Evolutionary conservation across 2,888 invertebrate genomes (phyloP), one percentile per base, ranked within the genome.

Genomic region (Eilema depressum): DNA sequence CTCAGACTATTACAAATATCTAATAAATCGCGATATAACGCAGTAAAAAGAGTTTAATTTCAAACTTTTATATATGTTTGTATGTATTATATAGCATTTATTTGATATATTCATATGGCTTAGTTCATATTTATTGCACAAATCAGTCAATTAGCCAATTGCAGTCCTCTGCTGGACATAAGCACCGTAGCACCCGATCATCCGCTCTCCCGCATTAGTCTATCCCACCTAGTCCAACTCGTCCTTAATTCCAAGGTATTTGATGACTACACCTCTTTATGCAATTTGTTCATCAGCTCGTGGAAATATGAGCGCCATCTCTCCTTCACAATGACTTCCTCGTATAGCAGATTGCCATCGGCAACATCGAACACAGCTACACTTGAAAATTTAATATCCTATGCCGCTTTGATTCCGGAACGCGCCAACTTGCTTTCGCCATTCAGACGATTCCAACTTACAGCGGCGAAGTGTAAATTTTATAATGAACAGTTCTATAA

Each of bases 51-150:
- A 53, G 53, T 53, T 53, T n/a, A 53, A 53, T 53, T n/a, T 53
- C 53, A n/a, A 41, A 41, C 53, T 53, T 53, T 2, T n/a, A 53
- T n/a, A 8, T n/a, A 53, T n/a, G 53, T 53, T 53, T 53, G 20
- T 53, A 53, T 53, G 8, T n/a, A n/a, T n/a, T 53, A n/a, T 53
- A n/a, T n/a, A 53, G 53, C 53, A 53, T 53, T 53, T n/a, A 53
- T 53, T 53, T n/a, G 7, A n/a, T 7, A 53, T 53, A n/a, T n/a
- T 17, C 3, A 12, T 37, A 47, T 47, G 14, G 47, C 47, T 47
- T 47, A 20, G 17, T 41, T 33, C 12, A 20, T n/a, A 53, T 47
- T 47, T 47, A 14, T 3, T 47, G 47, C 7, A 47, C 4, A 47
- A 47, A 47, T 47, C 20, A 20, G 20, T 20, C 5, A 47, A 47